Evolutionary conservation across 2,113 vertebrate genomes (phyloP).

Genomic region (Rhagologus leucostigma): DNA sequence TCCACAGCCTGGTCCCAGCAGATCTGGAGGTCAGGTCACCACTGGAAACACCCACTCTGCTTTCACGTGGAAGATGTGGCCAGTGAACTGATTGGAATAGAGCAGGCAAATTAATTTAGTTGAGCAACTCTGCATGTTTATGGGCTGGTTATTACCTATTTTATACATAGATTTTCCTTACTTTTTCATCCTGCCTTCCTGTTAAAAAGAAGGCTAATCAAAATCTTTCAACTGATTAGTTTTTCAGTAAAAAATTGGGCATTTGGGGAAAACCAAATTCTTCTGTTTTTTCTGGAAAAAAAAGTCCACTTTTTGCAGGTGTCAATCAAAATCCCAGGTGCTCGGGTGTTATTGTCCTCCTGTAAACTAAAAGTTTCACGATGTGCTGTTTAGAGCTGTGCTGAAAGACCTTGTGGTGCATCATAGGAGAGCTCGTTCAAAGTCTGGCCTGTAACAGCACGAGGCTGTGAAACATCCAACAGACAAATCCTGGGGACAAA

Average conservation of each 20-base stretch:
- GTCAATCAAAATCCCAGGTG: rapidly evolving
- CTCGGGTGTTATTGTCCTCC: neutral
- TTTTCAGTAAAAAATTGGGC: rapidly evolving
- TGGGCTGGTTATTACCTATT: neutral
- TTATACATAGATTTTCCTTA: neutral
- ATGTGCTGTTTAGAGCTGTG: neutral
- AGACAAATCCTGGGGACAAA: neutral
- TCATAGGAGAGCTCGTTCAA: neutral
- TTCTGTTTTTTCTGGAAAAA: neutral
- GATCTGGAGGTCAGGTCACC: neutral
- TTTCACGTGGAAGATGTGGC: neutral
- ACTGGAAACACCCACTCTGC: neutral
- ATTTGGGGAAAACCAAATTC: neutral
- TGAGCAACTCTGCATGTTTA: neutral
- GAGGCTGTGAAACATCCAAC: rapidly evolving
- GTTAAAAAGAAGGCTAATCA: neutral
- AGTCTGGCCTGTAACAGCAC: neutral
- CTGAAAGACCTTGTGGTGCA: neutral
- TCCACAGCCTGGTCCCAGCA: neutral
- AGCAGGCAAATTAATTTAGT: neutral
- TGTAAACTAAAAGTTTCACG: neutral
- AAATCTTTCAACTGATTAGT: neutral
- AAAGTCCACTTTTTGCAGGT: neutral
- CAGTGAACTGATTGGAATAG: neutral
- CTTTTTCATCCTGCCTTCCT: neutral